Percentiles rank a stretch among this genome's conserved stretches.
phyloP scores from a whole-genome alignment of 2,113 vertebrate genomes.

The Octodon degus region DNA sequence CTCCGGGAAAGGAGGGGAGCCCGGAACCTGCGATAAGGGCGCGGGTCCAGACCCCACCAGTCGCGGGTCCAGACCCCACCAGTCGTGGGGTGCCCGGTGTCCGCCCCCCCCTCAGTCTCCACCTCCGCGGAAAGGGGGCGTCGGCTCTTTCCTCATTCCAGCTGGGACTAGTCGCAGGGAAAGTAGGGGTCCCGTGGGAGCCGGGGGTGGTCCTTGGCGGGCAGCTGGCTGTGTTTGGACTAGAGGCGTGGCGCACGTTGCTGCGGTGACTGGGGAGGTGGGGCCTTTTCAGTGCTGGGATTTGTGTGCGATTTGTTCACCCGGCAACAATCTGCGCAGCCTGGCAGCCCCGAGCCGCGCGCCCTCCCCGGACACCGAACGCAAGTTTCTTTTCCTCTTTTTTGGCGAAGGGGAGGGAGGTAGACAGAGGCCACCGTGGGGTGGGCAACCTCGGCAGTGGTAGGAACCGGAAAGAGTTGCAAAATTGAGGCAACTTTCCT shows the following conservation, averaged over 20 bases:
- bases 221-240: slow-evolving; percentile 53
- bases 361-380: slow-evolving; percentile 21
- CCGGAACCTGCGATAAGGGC: neutral
- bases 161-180: neutral
- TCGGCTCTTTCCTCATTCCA: neutral
- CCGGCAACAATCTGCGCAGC: slow-evolving; percentile 65
- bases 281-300: slow-evolving; percentile 53
- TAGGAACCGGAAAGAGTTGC: neutral
- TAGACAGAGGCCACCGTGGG: neutral
- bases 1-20: neutral
- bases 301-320: slow-evolving; percentile 68
- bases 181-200: neutral
- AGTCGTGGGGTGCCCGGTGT: accelerated
- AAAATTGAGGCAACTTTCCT: neutral
- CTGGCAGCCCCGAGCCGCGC: neutral
- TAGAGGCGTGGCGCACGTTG: slow-evolving; percentile 65
- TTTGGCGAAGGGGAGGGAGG: neutral
- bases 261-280: slow-evolving; percentile 72
- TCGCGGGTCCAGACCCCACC: neutral
- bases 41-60: neutral
- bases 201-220: slow-evolving; percentile 65
- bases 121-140: slow-evolving; percentile 67
- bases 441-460: neutral
- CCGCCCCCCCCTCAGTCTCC: neutral
- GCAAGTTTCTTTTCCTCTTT: slow-evolving; percentile 75